Evolutionary conservation across 2,888 invertebrate genomes (phyloP).

Genomic region (Andricus curvator): DNA sequence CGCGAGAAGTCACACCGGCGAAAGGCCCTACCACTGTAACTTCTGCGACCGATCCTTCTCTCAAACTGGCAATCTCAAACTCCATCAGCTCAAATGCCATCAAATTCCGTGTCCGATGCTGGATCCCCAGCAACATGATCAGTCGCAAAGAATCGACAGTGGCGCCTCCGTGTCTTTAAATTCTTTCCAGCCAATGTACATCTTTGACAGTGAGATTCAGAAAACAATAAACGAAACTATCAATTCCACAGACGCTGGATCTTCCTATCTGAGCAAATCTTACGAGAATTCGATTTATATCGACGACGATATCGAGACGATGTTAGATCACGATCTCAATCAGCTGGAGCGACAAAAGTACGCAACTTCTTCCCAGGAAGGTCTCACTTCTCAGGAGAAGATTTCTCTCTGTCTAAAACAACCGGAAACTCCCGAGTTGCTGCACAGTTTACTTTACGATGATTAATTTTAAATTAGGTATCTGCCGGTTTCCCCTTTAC

Average conservation of each 20-base stretch:
- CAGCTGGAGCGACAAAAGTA: slow-evolving; percentile 68
- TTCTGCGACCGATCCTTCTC: slow-evolving; percentile 73
- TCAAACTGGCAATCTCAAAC: slow-evolving; percentile 73
- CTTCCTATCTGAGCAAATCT: slow-evolving; percentile 68
- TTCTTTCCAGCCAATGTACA: slow-evolving; percentile 67
- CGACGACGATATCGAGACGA: slow-evolving; percentile 72
- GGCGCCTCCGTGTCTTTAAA: slow-evolving; percentile 57
- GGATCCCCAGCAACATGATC: slow-evolving; percentile 57
- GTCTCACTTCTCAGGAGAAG: slow-evolving; percentile 63
- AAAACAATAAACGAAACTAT: slow-evolving; percentile 74
- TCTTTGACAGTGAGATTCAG: slow-evolving; percentile 73
- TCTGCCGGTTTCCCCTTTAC: not conserved
- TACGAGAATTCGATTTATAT: slow-evolving; percentile 71
- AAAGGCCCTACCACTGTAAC: slow-evolving; percentile 71
- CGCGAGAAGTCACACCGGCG: slow-evolving; percentile 72
- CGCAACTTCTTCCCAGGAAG: slow-evolving; percentile 55
- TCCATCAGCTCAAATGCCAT: slow-evolving; percentile 71
- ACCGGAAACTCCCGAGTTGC: slow-evolving; percentile 72
- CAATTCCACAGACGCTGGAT: slow-evolving; percentile 66
- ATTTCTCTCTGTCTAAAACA: slow-evolving; percentile 70
- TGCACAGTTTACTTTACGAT: slow-evolving; percentile 73
- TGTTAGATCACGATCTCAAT: slow-evolving; percentile 69
- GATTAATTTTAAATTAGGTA: slow-evolving; percentile 59
- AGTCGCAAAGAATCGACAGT: slow-evolving; percentile 46
- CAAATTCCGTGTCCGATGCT: slow-evolving; percentile 59